Evolutionary conservation across 2,888 invertebrate species (phyloP), one percentile per base, ranked within the genome.

Genomic region (Ophion obscuratus): DNA sequence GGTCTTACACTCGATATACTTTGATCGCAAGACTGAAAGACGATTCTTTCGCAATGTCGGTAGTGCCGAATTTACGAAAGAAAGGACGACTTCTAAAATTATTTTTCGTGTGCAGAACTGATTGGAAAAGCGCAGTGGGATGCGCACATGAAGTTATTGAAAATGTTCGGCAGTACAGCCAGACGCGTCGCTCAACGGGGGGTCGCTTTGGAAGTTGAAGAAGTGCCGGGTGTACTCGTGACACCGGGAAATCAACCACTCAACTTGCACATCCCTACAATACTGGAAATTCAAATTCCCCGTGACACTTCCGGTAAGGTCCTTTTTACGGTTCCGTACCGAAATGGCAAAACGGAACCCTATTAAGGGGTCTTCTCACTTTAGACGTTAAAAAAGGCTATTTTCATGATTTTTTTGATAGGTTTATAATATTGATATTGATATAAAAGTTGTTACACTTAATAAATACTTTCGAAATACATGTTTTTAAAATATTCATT

Each of bases 51-150:
- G 11, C 17, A 11, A 53, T 53, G 44, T 40, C 67, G 67, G 2
- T 11, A 10, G 40, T 17, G 4, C 53, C 14, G 4, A 5, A 17
- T 17, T 53, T 53, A 53, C 10, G 27, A 17, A 64, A 36, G 27
- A 17, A 64, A 64, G 9, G 44, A 20, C 44, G 20, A n/a, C 36
- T 11, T 74, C 20, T 24, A 47, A 68, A 24, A 40, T 40, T 61
- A 59, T 67, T 68, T 70, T 59, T 36, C 47, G 11, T 44, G 85
- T 87, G 11, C 79, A 93, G 92, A 91, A 88, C 88, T 92, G 71
- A 89, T 92, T 78, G 92, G 91, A 5, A 89, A 91, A 87, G 89
- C 89, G 3, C 94, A 94, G 75, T 94, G 94, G 94, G 89, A 92
- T 57, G 87, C 91, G 4, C 93, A 94, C 80, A 90, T 94, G 44